phyloP scores from a whole-genome alignment of 2,797 vertebrate species.

The Falco peregrinus region DNA sequence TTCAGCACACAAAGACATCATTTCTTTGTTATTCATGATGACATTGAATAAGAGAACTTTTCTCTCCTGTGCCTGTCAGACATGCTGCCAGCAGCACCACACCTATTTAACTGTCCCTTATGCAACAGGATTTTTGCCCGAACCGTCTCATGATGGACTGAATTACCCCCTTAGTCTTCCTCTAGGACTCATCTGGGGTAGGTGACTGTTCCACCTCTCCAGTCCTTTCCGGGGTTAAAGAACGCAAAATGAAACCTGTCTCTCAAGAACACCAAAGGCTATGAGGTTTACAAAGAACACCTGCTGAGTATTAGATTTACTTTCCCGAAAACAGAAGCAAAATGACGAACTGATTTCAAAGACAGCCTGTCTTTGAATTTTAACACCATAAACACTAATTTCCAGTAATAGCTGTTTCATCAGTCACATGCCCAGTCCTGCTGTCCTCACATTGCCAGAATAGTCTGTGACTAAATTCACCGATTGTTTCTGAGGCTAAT shows the following conservation, averaged over 20 bases:
- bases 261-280: not conserved
- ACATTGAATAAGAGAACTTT: not conserved
- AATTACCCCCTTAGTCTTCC: not conserved
- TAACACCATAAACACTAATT: slow-evolving; percentile 4
- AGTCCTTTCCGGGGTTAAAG: not conserved
- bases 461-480: not conserved
- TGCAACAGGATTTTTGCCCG: rapidly evolving
- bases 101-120: not conserved
- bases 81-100: not conserved
- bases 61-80: not conserved
- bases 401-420: not conserved
- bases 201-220: not conserved
- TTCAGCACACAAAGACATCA: not conserved
- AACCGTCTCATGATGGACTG: not conserved
- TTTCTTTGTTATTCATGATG: not conserved
- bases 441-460: not conserved
- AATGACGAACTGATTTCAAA: slow-evolving; percentile 1
- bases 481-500: not conserved
- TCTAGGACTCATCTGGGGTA: not conserved
- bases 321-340: not conserved
- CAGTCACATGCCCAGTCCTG: not conserved
- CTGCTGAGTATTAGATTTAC: not conserved
- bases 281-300: not conserved
- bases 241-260: not conserved
- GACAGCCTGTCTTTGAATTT: not conserved